Percentiles rank a stretch among this genome's conserved stretches.
phyloP scores from a whole-genome alignment of 2,113 vertebrate genomes.

The Ancistrus triradiatus region DNA sequence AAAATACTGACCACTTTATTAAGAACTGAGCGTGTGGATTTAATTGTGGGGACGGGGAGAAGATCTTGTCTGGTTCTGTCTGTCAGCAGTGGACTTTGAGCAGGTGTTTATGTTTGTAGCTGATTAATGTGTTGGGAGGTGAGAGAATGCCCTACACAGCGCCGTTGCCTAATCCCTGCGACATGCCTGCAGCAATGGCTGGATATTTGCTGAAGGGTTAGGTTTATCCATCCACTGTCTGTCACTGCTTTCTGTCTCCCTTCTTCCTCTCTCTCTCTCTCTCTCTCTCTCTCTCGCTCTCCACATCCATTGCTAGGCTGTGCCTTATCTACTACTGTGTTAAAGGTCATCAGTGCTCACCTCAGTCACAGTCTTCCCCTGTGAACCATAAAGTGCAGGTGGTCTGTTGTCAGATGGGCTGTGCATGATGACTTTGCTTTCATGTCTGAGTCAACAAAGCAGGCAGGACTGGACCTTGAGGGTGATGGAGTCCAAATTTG shows the following conservation, averaged over 20 bases:
- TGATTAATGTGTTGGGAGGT: slow-evolving; percentile 33
- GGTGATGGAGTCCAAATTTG: slow-evolving; percentile 4
- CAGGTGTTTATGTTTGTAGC: slow-evolving; percentile 43
- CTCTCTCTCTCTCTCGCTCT: no score
- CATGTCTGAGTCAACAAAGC: slow-evolving; percentile 12
- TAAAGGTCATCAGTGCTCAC: slow-evolving; percentile 23
- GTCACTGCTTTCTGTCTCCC: slow-evolving; percentile 46
- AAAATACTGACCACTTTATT: background rate
- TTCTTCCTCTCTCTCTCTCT: background rate
- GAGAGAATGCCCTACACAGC: slow-evolving; percentile 27
- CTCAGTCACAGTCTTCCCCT: slow-evolving; percentile 24
- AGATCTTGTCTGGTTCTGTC: background rate
- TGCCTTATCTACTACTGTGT: slow-evolving; percentile 26
- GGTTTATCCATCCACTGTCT: slow-evolving; percentile 47
- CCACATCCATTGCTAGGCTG: slow-evolving; percentile 35
- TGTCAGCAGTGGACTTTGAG: background rate
- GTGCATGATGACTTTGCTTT: slow-evolving; percentile 25
- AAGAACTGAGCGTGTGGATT: background rate
- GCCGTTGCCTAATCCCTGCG: slow-evolving; percentile 52
- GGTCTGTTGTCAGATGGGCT: slow-evolving; percentile 16
- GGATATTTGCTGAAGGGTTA: slow-evolving; percentile 52
- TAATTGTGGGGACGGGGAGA: background rate
- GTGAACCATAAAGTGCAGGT: slow-evolving; percentile 23
- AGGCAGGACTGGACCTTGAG: slow-evolving; percentile 4
- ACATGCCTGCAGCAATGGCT: slow-evolving; percentile 42